Evolutionary conservation across 2,113 vertebrate genomes (phyloP).

Genomic region (Grammomys dolichurus): DNA sequence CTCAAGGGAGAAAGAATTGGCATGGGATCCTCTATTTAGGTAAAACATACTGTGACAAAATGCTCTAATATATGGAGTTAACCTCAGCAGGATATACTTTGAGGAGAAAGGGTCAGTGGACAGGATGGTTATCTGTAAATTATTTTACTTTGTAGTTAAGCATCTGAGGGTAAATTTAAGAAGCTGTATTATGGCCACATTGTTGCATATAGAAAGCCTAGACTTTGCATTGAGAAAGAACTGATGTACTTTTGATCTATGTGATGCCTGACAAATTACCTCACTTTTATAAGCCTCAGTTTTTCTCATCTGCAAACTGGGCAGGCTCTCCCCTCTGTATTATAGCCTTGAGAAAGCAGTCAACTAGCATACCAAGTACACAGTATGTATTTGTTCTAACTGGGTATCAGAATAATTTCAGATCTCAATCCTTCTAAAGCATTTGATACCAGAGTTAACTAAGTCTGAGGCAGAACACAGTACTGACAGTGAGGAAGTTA

Average conservation of each 20-base stretch:
- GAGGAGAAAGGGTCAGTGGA: not conserved
- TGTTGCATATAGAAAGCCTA: not conserved
- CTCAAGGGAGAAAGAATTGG: not conserved
- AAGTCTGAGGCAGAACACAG: not conserved
- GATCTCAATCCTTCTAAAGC: not conserved
- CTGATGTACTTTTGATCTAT: not conserved
- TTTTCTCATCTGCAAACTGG: not conserved
- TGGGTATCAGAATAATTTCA: not conserved
- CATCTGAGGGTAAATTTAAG: not conserved
- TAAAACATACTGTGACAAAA: not conserved
- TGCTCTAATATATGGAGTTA: not conserved
- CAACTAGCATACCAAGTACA: not conserved
- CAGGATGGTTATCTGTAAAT: not conserved
- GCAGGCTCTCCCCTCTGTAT: not conserved
- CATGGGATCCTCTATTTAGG: not conserved
- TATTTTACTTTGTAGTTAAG: not conserved
- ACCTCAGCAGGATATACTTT: fast-evolving
- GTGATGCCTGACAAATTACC: not conserved
- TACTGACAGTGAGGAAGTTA: not conserved
- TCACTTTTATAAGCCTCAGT: not conserved
- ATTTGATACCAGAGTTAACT: not conserved
- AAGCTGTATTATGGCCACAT: not conserved
- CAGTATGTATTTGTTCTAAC: not conserved
- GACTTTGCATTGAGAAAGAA: not conserved
- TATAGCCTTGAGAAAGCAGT: not conserved